Conservation (phyloP, 2,113 vertebrate genomes). For the Otocyon megalotis region DNA sequence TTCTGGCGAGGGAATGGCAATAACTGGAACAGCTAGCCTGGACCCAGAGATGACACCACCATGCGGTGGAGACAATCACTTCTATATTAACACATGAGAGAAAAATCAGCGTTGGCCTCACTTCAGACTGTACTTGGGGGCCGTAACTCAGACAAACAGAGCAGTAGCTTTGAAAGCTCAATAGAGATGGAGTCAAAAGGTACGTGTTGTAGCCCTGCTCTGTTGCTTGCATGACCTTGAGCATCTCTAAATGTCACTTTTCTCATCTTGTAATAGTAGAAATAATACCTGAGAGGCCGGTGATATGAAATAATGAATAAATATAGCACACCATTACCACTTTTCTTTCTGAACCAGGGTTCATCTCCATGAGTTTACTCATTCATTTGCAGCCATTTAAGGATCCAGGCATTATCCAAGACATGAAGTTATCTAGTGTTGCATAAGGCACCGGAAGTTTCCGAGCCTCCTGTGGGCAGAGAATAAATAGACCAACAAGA, state of each 20-base stretch:
- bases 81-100: not conserved
- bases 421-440: not conserved
- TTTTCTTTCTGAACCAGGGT: not conserved
- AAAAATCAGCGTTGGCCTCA: not conserved
- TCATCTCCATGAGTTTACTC: not conserved
- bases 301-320: not conserved
- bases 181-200: not conserved
- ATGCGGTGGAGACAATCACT: not conserved
- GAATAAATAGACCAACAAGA: not conserved
- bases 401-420: not conserved
- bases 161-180: not conserved
- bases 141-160: not conserved
- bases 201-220: not conserved
- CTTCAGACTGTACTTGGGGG: not conserved
- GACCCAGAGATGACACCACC: not conserved
- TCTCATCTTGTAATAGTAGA: not conserved
- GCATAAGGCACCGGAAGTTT: not conserved
- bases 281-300: not conserved
- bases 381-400: not conserved
- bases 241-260: constrained; percentile 1
- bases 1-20: not conserved
- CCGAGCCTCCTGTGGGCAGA: not conserved
- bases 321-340: not conserved
- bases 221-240: not conserved
- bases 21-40: not conserved